These are phyloP conservation scores for Polydrusus pterygomalis DNA, from an alignment of 2,888 invertebrate species.

Conservation along the genomic window DNA sequence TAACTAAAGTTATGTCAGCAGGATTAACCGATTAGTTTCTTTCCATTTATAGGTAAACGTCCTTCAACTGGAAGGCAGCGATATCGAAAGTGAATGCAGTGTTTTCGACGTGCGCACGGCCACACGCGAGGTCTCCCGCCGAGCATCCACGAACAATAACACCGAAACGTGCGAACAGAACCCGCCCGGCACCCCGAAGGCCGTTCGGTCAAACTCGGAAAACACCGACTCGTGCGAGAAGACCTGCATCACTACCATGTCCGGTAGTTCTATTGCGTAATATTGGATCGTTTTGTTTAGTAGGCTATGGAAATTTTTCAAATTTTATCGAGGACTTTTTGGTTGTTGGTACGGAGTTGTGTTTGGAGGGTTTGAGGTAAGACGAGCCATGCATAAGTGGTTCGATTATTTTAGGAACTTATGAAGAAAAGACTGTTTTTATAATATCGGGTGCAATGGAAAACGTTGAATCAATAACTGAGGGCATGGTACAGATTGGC, in stretches of 20 bases:
- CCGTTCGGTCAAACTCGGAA: constrained; percentile 74
- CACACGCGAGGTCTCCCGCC: constrained; percentile 64
- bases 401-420: constrained; percentile 31
- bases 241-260: constrained; percentile 76
- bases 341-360: constrained; percentile 34
- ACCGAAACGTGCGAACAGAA: constrained; percentile 68
- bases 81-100: constrained; percentile 77
- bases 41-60: constrained; percentile 67
- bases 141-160: constrained; percentile 75
- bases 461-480: background rate
- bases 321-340: constrained; percentile 41
- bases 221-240: constrained; percentile 75
- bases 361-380: constrained; percentile 25
- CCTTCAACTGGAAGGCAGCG: constrained; percentile 77
- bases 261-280: constrained; percentile 77
- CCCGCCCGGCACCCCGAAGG: constrained; percentile 69
- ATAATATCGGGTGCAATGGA: background rate
- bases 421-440: constrained; percentile 27
- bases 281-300: constrained; percentile 61
- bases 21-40: background rate
- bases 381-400: constrained; percentile 18
- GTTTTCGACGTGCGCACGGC: constrained; percentile 76
- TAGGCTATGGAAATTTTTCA: constrained; percentile 46
- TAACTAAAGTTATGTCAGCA: no score
- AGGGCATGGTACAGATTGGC: no score